Conservation (phyloP, 1,140 invertebrate species). For the Colletes latitarsis region DNA sequence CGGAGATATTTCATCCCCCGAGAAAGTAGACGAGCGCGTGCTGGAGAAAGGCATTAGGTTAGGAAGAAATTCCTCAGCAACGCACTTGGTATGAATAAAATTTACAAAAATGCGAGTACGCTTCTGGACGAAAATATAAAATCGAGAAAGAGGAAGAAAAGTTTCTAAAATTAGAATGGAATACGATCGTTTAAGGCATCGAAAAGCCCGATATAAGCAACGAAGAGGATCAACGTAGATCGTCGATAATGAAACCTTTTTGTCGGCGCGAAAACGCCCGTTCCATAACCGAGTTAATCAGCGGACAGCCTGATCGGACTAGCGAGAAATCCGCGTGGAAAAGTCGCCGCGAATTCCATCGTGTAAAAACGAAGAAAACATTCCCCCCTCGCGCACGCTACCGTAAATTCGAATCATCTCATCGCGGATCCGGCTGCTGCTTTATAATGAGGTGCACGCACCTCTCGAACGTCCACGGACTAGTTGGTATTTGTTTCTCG, state of each 20-base stretch:
- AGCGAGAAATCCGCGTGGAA: not conserved
- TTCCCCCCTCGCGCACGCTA: conserved; percentile 15
- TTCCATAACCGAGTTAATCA: conserved; percentile 8
- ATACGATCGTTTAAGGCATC: no score
- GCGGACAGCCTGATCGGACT: not conserved
- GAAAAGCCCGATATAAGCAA: no score
- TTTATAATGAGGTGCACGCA: conserved; percentile 63
- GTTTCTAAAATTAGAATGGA: no score
- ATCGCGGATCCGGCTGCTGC: conserved; percentile 27
- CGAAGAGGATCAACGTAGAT: no score
- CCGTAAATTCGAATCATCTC: conserved; percentile 58
- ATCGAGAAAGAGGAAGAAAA: no score
- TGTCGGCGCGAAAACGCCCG: no score
- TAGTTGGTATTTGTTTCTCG: conserved; percentile 67
- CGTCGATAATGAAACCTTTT: no score
- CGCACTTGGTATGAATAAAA: conserved; percentile 22
- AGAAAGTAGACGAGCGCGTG: not conserved
- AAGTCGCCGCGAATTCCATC: conserved; percentile 18
- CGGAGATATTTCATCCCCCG: conserved; percentile 17
- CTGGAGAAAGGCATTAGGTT: conserved; percentile 2
- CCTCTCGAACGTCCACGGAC: conserved; percentile 54
- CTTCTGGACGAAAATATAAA: no score
- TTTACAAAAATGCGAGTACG: conserved; percentile 1
- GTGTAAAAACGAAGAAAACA: conserved; percentile 8
- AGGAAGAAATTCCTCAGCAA: not conserved